A percentile compares a stretch with the other conserved stretches of the same genome.
phyloP scores from a whole-genome alignment of 2,888 invertebrate genomes.

The Didymodactylos carnosus region DNA sequence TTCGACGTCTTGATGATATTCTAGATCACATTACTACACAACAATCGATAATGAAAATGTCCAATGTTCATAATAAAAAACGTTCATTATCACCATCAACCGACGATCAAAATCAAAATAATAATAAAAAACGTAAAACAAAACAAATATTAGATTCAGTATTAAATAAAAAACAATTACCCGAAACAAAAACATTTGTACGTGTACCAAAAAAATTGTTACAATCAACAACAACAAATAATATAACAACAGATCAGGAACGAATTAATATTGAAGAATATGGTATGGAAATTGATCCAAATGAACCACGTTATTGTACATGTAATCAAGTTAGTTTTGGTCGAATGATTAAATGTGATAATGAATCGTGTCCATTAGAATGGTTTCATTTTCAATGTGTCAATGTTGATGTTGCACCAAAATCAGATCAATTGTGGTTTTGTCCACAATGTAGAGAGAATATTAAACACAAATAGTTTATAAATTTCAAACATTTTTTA shows the following conservation, averaged over 20 bases:
- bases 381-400: slow-evolving; percentile 40
- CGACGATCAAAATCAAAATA: background rate
- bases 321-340: slow-evolving; percentile 85
- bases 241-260: too few species aligned
- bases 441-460: slow-evolving; percentile 34
- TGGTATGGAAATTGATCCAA: slow-evolving; percentile 57
- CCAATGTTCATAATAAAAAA: slow-evolving; percentile 20
- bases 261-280: slow-evolving; percentile 36
- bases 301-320: slow-evolving; percentile 90
- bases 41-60: slow-evolving; percentile 25
- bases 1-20: slow-evolving; percentile 75
- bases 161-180: background rate
- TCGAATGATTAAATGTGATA: slow-evolving; percentile 91
- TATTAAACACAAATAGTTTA: too few species aligned
- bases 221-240: too few species aligned
- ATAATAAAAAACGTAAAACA: background rate
- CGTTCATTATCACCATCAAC: background rate
- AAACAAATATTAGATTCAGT: background rate
- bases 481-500: too few species aligned
- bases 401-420: slow-evolving; percentile 34
- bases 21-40: slow-evolving; percentile 65
- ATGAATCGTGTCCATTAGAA: slow-evolving; percentile 40
- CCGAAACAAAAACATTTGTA: too few species aligned
- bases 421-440: slow-evolving; percentile 39
- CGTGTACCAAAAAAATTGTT: background rate